These are phyloP conservation scores for Pterobdella sp. DNA, from an alignment of 2,888 invertebrate genomes.

Conservation along the genomic window DNA sequence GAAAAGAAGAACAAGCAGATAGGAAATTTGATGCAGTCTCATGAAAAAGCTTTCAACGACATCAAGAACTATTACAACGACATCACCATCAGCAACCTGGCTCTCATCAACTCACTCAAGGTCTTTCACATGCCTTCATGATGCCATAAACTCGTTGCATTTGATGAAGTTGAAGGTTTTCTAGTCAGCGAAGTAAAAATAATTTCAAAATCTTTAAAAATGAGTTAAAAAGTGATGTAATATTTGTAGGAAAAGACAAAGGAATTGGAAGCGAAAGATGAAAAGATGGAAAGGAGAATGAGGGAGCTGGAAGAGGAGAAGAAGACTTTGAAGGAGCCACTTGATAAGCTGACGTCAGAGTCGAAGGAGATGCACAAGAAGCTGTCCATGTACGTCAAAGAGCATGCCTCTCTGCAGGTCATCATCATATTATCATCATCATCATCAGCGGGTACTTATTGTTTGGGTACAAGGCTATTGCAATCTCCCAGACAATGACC, in stretches of 20 bases:
- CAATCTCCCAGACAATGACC: no score
- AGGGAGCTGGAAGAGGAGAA: slow-evolving; percentile 66
- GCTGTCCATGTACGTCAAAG: slow-evolving; percentile 75
- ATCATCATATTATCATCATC: slow-evolving; percentile 26
- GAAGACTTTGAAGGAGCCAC: slow-evolving; percentile 65
- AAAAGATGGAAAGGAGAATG: slow-evolving; percentile 65
- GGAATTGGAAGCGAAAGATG: slow-evolving; percentile 60
- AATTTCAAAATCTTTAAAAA: neutral
- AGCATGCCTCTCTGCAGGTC: slow-evolving; percentile 63
- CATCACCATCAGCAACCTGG: slow-evolving; percentile 82
- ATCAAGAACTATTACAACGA: slow-evolving; percentile 91
- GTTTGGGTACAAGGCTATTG: no score
- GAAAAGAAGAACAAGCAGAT: slow-evolving; percentile 83
- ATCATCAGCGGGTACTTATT: no score
- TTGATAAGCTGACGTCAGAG: slow-evolving; percentile 63
- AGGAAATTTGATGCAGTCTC: slow-evolving; percentile 67
- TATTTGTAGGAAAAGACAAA: slow-evolving; percentile 49
- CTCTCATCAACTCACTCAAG: slow-evolving; percentile 79
- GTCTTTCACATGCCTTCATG: slow-evolving; percentile 46
- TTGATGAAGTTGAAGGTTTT: no score
- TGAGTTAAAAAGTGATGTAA: neutral
- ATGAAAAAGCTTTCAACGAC: slow-evolving; percentile 76
- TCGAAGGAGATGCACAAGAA: slow-evolving; percentile 67
- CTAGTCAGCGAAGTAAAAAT: no score
- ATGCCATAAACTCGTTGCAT: neutral